Conservation (phyloP, 2,888 invertebrate genomes). For the Listrodromus nycthemerus region DNA sequence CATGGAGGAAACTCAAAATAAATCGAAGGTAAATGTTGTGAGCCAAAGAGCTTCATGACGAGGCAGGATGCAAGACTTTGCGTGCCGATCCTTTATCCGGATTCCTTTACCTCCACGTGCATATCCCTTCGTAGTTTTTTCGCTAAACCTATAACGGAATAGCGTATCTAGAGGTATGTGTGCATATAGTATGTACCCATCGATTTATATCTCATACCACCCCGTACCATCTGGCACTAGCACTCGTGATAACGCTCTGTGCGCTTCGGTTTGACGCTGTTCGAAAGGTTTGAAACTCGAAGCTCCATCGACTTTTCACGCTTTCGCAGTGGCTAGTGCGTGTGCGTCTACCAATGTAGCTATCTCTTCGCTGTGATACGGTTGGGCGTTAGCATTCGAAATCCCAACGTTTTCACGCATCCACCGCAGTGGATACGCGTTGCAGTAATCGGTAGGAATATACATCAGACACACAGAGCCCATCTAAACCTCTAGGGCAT, state of each 20-base stretch:
- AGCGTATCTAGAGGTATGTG: constrained; percentile 3
- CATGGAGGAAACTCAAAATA: neutral
- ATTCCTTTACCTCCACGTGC: neutral
- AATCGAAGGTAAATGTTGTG: neutral
- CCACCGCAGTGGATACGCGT: constrained; percentile 9
- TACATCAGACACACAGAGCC: constrained; percentile 17
- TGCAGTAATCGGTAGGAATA: constrained; percentile 16
- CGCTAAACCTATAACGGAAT: neutral
- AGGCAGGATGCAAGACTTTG: neutral
- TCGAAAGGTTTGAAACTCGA: neutral
- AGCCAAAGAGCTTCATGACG: neutral
- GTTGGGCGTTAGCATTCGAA: constrained; percentile 6
- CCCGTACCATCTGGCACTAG: neutral
- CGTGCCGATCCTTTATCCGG: neutral
- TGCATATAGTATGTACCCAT: neutral
- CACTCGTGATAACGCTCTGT: neutral
- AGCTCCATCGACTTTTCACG: constrained; percentile 1
- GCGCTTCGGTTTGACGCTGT: neutral
- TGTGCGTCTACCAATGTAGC: neutral
- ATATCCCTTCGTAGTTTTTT: neutral
- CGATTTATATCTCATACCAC: neutral
- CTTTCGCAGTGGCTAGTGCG: neutral
- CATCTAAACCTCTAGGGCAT: constrained; percentile 7
- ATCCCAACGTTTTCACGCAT: constrained; percentile 9
- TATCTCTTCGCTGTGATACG: neutral